Conservation (phyloP, 2,113 vertebrate genomes). For the Melanerpes aurifrons region DNA sequence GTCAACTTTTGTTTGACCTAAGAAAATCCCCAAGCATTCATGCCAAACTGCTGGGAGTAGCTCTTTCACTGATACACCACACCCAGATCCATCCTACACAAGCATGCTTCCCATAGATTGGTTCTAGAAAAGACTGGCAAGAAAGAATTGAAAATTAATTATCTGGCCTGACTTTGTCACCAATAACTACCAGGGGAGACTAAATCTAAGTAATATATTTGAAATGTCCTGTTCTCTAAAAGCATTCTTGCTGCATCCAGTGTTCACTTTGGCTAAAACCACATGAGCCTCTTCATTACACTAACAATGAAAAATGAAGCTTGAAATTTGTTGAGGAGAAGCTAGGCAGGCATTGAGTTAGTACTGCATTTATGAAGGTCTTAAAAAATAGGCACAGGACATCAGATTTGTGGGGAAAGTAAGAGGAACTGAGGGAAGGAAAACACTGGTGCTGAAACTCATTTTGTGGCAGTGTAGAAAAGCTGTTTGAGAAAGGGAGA, state of each 20-base stretch:
- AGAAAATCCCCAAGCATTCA: conserved; percentile 55
- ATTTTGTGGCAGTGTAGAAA: not conserved
- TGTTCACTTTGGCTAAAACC: not conserved
- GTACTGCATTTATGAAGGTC: not conserved
- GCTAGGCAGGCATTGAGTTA: not conserved
- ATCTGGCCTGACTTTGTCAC: conserved; percentile 20
- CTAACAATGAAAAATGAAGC: not conserved
- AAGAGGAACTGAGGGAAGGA: not conserved
- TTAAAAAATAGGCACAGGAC: not conserved
- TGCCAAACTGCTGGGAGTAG: conserved; percentile 65
- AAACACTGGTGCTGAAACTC: not conserved
- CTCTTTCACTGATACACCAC: conserved; percentile 66
- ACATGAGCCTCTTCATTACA: not conserved
- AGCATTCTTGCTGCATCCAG: not conserved
- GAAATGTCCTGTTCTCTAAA: not conserved
- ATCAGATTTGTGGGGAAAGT: not conserved
- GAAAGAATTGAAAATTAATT: conserved; percentile 26
- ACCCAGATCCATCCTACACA: conserved; percentile 62
- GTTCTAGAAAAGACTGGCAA: conserved; percentile 38
- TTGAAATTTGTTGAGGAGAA: not conserved
- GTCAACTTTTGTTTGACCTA: conserved; percentile 50
- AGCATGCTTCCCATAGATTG: conserved; percentile 49
- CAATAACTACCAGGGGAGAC: conserved; percentile 19
- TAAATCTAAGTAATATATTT: conserved; percentile 21
- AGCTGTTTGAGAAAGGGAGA: not conserved